Base-by-base conservation (phyloP, 1,140 invertebrate species). In the Pemphigus obesinymphae region DNA sequence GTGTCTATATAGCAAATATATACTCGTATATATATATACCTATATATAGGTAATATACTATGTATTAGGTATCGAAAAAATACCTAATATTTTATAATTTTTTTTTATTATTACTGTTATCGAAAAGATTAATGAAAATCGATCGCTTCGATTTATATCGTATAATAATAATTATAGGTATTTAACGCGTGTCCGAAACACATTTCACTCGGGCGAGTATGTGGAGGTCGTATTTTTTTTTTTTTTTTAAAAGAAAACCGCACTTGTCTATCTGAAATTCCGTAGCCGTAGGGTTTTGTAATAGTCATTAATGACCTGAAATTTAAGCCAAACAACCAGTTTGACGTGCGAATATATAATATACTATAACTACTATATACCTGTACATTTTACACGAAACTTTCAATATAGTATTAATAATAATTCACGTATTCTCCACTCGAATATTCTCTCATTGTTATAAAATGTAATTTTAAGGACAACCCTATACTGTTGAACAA, bases 221-320 rank as follows among this genome's bases (percentile, higher is more conserved):
- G 37, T 43, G 37, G 66, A 23, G 66, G 37, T 70, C n/a, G n/a
- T 23, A n/a, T n/a, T 10, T 40, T 40, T 40, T 45, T 45, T 40
- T 40, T 50, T 53, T 68, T 45, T n/a, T 29, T 70, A 70, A 70
- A 70, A 70, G 66, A 70, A 70, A 29, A 70, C 37, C 20, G 23
- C n/a, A 17, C 13, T 29, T 8, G 40, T 70, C 7, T 29, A 17
- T 45, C 40, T 43, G 15, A 70, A 70, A 70, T 68, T 70, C 37
- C 68, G 23, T 45, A 5, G n/a, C 40, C 23, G 23, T n/a, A 40
- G 23, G 37, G 3, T 23, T 70, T 70, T 5, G 37, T n/a, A n/a
- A n/a, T n/a, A n/a, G n/a, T 45, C 40, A 26, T 45, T 45, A 26
- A 45, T 23, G 6, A 29, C 7, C 37, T 3, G 40, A 43, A 15